These are phyloP conservation scores for Okapia johnstoni DNA, from an alignment of 2,113 vertebrate species.

Conservation along the genomic window DNA sequence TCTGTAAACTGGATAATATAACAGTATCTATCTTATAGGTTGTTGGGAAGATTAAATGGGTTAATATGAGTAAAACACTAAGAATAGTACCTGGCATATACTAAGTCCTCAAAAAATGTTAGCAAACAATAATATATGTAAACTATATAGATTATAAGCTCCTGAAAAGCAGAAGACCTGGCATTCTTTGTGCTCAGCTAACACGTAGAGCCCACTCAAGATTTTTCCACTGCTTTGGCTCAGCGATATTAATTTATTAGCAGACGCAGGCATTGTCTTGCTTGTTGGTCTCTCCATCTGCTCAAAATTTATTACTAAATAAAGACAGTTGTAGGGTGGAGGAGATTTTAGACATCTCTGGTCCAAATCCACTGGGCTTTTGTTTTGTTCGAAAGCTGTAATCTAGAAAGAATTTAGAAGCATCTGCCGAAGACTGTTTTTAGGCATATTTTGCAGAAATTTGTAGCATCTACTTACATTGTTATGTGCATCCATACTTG, in stretches of 20 bases:
- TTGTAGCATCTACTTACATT: constrained; percentile 31
- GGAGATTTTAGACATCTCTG: constrained; percentile 36
- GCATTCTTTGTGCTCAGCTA: background rate
- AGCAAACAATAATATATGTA: background rate
- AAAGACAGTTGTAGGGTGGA: constrained; percentile 60
- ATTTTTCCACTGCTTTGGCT: constrained; percentile 2
- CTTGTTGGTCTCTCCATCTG: constrained; percentile 59
- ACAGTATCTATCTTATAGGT: background rate
- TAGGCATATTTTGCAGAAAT: constrained; percentile 45
- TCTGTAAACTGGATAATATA: background rate
- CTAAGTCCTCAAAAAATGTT: background rate
- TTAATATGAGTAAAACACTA: background rate
- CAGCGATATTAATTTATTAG: constrained; percentile 51
- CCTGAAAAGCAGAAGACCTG: constrained; percentile 4
- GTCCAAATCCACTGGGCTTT: constrained; percentile 31
- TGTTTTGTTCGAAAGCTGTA: constrained; percentile 49
- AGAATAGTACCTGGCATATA: background rate
- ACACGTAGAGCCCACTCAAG: background rate
- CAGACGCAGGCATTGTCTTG: constrained; percentile 58
- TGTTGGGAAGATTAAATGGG: background rate
- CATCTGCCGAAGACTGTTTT: constrained; percentile 42
- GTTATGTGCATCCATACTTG: background rate
- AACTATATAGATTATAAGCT: background rate
- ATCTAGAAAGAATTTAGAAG: constrained; percentile 31
- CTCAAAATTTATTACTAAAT: constrained; percentile 65